Evolutionary conservation across 2,797 vertebrate genomes (phyloP).

Genomic region (Muscicapa comitata): DNA sequence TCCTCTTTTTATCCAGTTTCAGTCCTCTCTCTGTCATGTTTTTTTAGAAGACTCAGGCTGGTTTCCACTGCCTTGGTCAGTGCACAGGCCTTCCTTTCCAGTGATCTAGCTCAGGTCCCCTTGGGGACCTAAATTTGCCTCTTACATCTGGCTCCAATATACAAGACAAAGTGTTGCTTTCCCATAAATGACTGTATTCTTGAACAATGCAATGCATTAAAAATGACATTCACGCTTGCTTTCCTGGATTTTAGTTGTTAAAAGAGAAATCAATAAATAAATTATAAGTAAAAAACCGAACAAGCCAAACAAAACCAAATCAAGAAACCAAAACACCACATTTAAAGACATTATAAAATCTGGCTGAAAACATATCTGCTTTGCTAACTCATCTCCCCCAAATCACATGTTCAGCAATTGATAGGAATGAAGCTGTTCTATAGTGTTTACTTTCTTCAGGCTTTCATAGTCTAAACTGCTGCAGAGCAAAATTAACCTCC

Average conservation of each 20-base stretch:
- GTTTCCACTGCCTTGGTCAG: background rate
- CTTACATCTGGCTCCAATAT: background rate
- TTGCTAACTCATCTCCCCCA: background rate
- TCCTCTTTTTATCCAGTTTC: background rate
- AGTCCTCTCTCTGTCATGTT: background rate
- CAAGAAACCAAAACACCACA: background rate
- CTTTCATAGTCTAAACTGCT: background rate
- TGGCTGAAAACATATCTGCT: background rate
- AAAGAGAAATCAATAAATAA: background rate
- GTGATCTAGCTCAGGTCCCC: background rate
- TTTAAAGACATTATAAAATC: background rate
- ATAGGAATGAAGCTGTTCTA: background rate
- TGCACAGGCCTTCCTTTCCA: background rate
- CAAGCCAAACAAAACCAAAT: background rate
- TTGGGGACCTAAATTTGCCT: background rate
- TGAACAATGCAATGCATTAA: background rate
- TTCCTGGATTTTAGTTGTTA: background rate
- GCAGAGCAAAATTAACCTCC: constrained; percentile 43
- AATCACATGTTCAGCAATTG: background rate
- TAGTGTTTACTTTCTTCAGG: constrained; percentile 20
- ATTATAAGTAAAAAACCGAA: background rate
- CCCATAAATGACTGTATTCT: background rate
- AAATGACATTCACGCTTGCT: background rate
- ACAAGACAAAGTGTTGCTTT: background rate
- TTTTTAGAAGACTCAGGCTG: background rate